Evolutionary conservation across 2,797 vertebrate species (phyloP), one percentile per base, ranked within the genome.

Genomic region (Novumbra hubbsi): DNA sequence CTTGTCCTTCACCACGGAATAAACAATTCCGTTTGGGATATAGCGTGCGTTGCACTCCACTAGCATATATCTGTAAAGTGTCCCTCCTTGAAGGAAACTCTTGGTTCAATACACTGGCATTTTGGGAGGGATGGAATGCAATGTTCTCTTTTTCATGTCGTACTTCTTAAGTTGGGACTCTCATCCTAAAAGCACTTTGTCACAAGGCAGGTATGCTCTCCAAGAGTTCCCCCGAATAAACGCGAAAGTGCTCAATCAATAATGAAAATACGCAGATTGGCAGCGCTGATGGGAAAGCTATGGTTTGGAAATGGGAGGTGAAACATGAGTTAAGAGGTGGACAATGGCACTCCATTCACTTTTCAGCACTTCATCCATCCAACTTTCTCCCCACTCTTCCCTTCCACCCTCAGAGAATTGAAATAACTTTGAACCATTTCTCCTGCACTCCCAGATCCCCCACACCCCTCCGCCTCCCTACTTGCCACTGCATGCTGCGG

Each of bases 191-290:
- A 21, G 14, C 38, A 70, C 49, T 57, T 80, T 66, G 69, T 72
- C 68, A 27, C 55, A 34, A 66, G 55, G 41, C 70, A 79, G 55
- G 55, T 48, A 48, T 6, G 41, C 41, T 45, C 32, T 70, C 72
- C 8, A 65, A 38, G 5, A 50, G 28, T 60, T n/a, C 11, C 27
- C 16, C 14, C 57, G 48, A 45, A 4, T 55, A 60, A 32, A 66
- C 73, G 64, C 68, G 27, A 71, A 68, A 71, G 27, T 52, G 28
- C 65, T 28, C 68, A 45, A 76, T 75, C 76, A 75, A 68, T 73
- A 68, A 72, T 30, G 65, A 62, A 77, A 70, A n/a, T 19, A 52
- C 28, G 7, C 69, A 5, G 52, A 71, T 38, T 2, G n/a, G 12
- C 21, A 24, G 19, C 24, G 34, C 27, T 38, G 27, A 66, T 14